A percentile compares a stretch with the other conserved stretches of the same genome.
Conservation (phyloP, 2,888 invertebrate genomes). For the Suillia variegata region DNA sequence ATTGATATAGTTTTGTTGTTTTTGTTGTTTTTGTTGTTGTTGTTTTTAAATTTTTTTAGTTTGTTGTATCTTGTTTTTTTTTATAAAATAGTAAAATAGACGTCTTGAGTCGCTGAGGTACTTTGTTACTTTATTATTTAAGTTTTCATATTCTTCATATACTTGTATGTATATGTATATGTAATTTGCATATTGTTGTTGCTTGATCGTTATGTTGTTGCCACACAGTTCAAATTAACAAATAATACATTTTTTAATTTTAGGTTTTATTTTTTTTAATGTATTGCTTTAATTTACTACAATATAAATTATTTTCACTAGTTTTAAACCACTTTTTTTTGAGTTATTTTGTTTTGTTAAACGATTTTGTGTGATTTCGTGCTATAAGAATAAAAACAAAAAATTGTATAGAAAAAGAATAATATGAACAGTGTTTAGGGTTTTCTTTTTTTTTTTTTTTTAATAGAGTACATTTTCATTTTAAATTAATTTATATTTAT, state of each 20-base stretch:
- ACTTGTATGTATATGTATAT: constrained; percentile 31
- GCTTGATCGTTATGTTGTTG: constrained; percentile 43
- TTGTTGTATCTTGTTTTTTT: constrained; percentile 1
- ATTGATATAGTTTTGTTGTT: constrained; percentile 23
- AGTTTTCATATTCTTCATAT: constrained; percentile 30
- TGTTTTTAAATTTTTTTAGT: neutral
- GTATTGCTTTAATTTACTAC: constrained; percentile 9
- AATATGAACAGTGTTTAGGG: neutral
- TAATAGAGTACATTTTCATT: constrained; percentile 2
- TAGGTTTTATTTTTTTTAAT: neutral
- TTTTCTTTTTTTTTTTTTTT: constrained; percentile 10
- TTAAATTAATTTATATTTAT: constrained; percentile 3
- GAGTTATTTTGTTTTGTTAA: neutral
- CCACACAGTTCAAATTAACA: constrained; percentile 42
- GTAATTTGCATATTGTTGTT: constrained; percentile 24
- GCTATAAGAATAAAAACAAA: constrained; percentile 1
- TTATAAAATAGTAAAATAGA: too few species aligned
- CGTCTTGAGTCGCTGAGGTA: constrained; percentile 55
- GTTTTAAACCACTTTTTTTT: neutral
- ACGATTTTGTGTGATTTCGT: too few species aligned
- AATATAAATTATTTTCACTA: neutral
- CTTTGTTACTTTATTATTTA: constrained; percentile 51
- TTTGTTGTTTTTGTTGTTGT: constrained; percentile 13
- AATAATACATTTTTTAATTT: constrained; percentile 32
- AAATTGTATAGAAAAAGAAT: neutral